phyloP scores from a whole-genome alignment of 2,888 invertebrate genomes.

The Cotesia congregata region DNA sequence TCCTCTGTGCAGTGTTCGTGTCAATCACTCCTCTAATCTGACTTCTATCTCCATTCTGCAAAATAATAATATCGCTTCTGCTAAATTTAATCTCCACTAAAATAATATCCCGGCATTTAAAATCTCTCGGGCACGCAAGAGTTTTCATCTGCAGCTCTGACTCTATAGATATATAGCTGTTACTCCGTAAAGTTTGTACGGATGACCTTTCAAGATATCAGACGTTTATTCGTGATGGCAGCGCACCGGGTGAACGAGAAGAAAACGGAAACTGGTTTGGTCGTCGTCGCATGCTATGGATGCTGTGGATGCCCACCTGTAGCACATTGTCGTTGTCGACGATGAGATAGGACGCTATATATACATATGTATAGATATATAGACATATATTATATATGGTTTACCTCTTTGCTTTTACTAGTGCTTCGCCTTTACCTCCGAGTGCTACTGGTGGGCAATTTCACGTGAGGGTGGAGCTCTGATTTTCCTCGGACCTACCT shows the following conservation, averaged over 20 bases:
- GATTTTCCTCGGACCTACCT: neutral
- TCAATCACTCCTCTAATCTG: no score
- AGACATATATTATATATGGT: neutral
- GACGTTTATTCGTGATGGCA: conserved; percentile 41
- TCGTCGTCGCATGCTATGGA: conserved; percentile 45
- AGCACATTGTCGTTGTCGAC: conserved; percentile 48
- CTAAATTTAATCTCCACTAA: no score
- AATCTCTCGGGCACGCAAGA: neutral
- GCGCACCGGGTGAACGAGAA: conserved; percentile 34
- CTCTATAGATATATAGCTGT: no score
- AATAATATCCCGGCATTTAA: neutral
- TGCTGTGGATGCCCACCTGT: conserved; percentile 49
- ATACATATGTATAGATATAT: conserved; percentile 11
- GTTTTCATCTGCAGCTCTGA: neutral
- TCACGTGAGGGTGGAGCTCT: conserved; percentile 23
- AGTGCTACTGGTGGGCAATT: conserved; percentile 23
- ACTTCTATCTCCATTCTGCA: no score
- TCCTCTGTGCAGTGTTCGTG: no score
- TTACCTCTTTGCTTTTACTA: conserved; percentile 9
- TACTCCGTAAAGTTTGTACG: conserved; percentile 26
- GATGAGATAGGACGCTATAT: conserved; percentile 29
- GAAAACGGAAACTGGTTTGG: conserved; percentile 50
- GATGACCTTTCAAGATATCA: conserved; percentile 50
- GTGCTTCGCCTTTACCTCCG: neutral
- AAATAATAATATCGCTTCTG: no score